These are phyloP conservation scores for Tachysurus vachellii DNA, from an alignment of 2,113 vertebrate species.

Conservation along the genomic window DNA sequence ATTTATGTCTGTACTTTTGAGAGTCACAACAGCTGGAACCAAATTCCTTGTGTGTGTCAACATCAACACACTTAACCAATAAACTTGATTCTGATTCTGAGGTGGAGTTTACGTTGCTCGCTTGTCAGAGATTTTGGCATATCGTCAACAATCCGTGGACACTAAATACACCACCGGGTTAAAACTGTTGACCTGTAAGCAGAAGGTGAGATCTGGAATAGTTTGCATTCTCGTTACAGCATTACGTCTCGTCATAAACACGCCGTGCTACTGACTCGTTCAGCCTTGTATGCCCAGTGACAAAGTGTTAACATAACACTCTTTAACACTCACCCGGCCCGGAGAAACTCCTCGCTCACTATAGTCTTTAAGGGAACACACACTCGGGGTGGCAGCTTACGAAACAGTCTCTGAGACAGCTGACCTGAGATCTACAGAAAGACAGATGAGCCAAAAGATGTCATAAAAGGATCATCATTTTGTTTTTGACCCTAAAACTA, in stretches of 20 bases:
- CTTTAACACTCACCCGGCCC: constrained; percentile 77
- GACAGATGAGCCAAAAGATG: background rate
- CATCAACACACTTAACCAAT: too few relatives aligned
- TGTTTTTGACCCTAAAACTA: background rate
- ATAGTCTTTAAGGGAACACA: constrained; percentile 89
- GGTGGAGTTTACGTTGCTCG: background rate
- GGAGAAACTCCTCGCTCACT: constrained; percentile 87
- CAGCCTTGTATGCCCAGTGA: background rate
- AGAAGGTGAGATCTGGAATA: background rate
- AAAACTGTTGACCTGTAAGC: background rate
- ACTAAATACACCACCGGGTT: background rate
- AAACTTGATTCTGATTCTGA: too few relatives aligned
- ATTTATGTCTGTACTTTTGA: too few relatives aligned
- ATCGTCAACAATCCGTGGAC: background rate
- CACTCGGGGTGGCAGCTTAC: constrained; percentile 86
- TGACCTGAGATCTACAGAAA: constrained; percentile 81
- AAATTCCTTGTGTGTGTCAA: too few relatives aligned
- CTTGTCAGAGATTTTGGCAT: background rate
- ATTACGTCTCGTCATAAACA: background rate
- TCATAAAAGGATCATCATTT: background rate
- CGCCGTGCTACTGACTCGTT: background rate
- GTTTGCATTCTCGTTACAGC: background rate
- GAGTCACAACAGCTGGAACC: too few relatives aligned
- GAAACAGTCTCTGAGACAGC: constrained; percentile 85
- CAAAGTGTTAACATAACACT: background rate